Conservation (phyloP, 2,888 invertebrate genomes). For the Mechanitis messenoides region DNA sequence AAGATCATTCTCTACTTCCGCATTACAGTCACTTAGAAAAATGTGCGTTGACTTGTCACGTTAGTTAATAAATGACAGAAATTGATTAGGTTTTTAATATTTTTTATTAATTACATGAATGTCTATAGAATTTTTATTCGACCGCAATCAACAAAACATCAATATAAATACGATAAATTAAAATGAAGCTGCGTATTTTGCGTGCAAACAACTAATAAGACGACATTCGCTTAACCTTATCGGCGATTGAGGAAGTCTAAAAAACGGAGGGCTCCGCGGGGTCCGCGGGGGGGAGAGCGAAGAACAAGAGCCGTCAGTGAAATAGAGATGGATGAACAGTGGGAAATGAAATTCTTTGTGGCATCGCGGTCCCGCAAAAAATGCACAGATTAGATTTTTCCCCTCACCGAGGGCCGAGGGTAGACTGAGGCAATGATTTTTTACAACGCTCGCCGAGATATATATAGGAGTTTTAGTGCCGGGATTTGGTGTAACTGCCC, state of each 20-base stretch:
- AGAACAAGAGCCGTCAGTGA: conserved; percentile 77
- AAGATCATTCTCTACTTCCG: conserved; percentile 51
- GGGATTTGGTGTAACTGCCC: conserved; percentile 73
- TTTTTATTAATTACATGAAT: not conserved
- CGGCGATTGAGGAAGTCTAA: conserved; percentile 74
- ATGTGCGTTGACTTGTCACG: no score
- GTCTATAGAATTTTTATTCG: not conserved
- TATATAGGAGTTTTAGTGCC: conserved; percentile 74
- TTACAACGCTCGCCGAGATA: conserved; percentile 71
- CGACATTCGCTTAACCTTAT: conserved; percentile 73
- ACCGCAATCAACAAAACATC: not conserved
- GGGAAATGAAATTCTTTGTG: conserved; percentile 79
- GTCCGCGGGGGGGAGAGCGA: conserved; percentile 48
- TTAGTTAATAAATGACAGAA: no score
- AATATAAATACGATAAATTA: conserved; percentile 53
- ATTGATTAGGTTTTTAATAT: no score
- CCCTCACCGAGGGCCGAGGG: conserved; percentile 64
- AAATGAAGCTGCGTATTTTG: conserved; percentile 56
- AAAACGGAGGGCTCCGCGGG: conserved; percentile 53
- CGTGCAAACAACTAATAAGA: conserved; percentile 70
- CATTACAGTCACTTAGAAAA: conserved; percentile 17
- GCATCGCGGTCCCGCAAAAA: conserved; percentile 78
- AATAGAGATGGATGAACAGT: conserved; percentile 78
- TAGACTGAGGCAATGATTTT: conserved; percentile 76
- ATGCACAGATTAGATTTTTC: conserved; percentile 78